Base-by-base conservation (phyloP, 2,113 vertebrate genomes). In the Rhizomys pruinosus region DNA sequence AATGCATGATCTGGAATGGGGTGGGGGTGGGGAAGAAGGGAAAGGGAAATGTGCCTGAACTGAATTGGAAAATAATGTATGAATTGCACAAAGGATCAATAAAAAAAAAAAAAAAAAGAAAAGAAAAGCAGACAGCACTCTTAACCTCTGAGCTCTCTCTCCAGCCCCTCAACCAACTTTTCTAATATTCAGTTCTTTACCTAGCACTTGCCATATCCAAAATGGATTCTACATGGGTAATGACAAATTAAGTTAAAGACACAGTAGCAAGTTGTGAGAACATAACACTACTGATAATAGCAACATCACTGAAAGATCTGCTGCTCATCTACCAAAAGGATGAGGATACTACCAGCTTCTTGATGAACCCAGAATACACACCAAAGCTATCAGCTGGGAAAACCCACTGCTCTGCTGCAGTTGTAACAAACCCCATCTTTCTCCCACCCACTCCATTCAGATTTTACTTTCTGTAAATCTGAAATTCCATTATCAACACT, bases 391-490 rank as follows among this genome's bases (percentile, higher is more conserved):
- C 13, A 29, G 29, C 6, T 37, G 5, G 7, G 12, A 22, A 69
- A 19, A 12, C 3, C 0, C 3, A 29, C n/a, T 47, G 25, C 25
- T 55, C 13, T 71, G 44, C 1, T 85, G 37, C 34, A 59, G 77
- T 85, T 47, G 66, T 22, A 42, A 27, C 37, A 52, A 19, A 5
- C 1, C 29, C 42, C 20, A 42, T 71, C 13, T n/a, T 22, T 19
- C 25, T n/a, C 34, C 44, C 12, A 34, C 9, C 64, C 68, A 12
- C 10, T 76, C 2, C 15, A 2, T 77, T 84, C 59, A 29, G 27
- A 73, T 80, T 87, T 95, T 27, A 90, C 25, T 80, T 76, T 64
- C 59, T n/a, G n/a, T 25, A n/a, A 85, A 72, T 44, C 37, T 4
- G 37, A 72, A 44, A 71, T 63, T 42, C 22, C 15, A 66, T 23